Evolutionary conservation across 2,888 invertebrate species (phyloP), one percentile per base, ranked within the genome.

Genomic region (Epistrophella euchroma): DNA sequence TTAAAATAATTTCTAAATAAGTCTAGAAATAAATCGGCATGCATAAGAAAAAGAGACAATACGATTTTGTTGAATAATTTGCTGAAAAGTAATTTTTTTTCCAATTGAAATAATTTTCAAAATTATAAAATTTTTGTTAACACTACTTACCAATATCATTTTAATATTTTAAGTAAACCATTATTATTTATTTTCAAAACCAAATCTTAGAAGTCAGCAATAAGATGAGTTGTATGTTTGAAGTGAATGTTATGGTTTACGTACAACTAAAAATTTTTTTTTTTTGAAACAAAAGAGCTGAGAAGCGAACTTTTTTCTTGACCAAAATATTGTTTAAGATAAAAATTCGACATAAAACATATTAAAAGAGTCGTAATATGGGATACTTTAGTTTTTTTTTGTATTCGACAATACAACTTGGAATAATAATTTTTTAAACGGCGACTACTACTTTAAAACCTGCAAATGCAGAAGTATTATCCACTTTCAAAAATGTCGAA

Each of bases 41-140:
- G 52, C 88, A 79, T 79, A 70, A 84, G 35, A 73, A 76, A 73
- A 73, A 73, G 45, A 71, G 64, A 58, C 58, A 40, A 40, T 28
- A 71, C 47, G 70, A 62, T 60, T 13, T 35, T 74, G 68, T 55
- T 80, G 60, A 70, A 80, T 35, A 58, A 68, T 74, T 58, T 70
- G 76, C 76, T 76, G 76, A 70, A 76, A 15, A 55, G 68, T 28
- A 10, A 15, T 15, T 64, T 64, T 28, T 64, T 28, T n/a, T 3
- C 25, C 52, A 52, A 52, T 52, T 52, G 9, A 50, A 50, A 25
- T 7, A 6, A 22, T 22, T 22, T 47, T 19, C 0, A 2, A 15
- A 15, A 52, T 52, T 25, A 22, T 25, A 15, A 22, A 25, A 52
- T 15, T 25, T 25, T 25, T 32, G 0, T 15, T 25, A 6, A 22